phyloP scores from a whole-genome alignment of 1,140 invertebrate genomes.

The Trichogramma pretiosum region DNA sequence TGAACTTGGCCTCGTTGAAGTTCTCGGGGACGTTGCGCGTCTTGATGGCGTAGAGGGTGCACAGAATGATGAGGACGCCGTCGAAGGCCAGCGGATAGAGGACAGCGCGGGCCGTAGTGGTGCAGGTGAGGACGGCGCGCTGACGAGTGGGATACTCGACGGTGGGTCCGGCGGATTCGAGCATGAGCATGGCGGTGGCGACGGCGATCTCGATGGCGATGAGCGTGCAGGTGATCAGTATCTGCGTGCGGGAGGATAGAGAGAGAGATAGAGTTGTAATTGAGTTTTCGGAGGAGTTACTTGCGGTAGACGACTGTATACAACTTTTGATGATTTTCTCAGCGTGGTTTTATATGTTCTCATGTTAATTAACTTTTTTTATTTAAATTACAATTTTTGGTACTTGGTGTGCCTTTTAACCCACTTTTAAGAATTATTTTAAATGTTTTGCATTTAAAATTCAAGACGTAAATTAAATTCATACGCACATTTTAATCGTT shows the following conservation, averaged over 20 bases:
- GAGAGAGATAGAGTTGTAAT: conserved; percentile 14
- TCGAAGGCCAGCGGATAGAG: conserved; percentile 72
- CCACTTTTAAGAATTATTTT: too few species aligned
- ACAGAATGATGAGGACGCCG: conserved; percentile 67
- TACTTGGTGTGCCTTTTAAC: too few species aligned
- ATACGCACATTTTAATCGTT: too few species aligned
- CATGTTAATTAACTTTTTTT: too few species aligned
- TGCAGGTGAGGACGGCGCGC: conserved; percentile 58
- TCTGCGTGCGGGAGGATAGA: conserved; percentile 33
- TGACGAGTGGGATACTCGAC: conserved; percentile 50
- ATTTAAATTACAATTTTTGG: too few species aligned
- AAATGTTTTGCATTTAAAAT: too few species aligned
- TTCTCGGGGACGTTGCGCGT: conserved; percentile 82
- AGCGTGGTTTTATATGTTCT: too few species aligned
- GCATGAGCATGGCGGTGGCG: conserved; percentile 58
- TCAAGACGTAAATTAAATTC: too few species aligned
- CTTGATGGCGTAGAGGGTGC: conserved; percentile 78
- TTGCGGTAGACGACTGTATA: too few species aligned
- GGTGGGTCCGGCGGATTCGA: conserved; percentile 58
- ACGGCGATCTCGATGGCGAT: conserved; percentile 64
- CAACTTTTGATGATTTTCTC: too few species aligned
- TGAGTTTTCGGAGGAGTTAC: too few species aligned
- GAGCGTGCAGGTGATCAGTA: conserved; percentile 58
- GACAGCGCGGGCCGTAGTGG: conserved; percentile 60
- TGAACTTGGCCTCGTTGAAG: conserved; percentile 80